phyloP scores from a whole-genome alignment of 2,888 invertebrate genomes.

The Plagodis pulveraria region DNA sequence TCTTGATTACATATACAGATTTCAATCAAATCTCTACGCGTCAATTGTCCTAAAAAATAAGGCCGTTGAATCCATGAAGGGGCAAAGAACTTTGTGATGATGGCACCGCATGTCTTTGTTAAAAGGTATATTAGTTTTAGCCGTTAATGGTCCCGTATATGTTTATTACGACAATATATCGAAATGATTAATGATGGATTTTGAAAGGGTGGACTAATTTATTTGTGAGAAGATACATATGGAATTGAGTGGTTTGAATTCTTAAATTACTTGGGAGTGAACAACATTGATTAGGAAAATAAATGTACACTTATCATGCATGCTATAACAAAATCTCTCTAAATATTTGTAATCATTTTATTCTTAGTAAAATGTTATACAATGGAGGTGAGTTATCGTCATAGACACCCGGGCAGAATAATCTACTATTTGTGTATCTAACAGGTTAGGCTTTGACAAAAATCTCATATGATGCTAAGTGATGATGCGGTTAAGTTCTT shows the following conservation, averaged over 20 bases:
- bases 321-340: no score
- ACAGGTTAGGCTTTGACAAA: neutral
- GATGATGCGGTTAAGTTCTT: no score
- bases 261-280: neutral
- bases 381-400: no score
- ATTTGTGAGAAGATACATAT: neutral
- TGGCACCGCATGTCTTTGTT: slow-evolving; percentile 38
- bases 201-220: neutral
- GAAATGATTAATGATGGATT: no score
- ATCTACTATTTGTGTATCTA: neutral
- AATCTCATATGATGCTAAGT: neutral
- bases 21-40: slow-evolving; percentile 57
- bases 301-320: no score
- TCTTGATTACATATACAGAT: slow-evolving; percentile 64
- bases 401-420: neutral
- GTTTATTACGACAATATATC: neutral
- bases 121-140: slow-evolving; percentile 3
- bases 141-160: slow-evolving; percentile 23
- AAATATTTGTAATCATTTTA: no score
- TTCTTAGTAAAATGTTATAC: no score
- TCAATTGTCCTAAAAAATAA: slow-evolving; percentile 40
- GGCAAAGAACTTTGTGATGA: slow-evolving; percentile 28
- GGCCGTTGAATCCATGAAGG: slow-evolving; percentile 20
- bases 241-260: neutral
- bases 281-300: neutral